A percentile compares a stretch with the other conserved stretches of the same genome.
Conservation (phyloP, 2,113 vertebrate species). For the Ptilonorhynchus violaceus region DNA sequence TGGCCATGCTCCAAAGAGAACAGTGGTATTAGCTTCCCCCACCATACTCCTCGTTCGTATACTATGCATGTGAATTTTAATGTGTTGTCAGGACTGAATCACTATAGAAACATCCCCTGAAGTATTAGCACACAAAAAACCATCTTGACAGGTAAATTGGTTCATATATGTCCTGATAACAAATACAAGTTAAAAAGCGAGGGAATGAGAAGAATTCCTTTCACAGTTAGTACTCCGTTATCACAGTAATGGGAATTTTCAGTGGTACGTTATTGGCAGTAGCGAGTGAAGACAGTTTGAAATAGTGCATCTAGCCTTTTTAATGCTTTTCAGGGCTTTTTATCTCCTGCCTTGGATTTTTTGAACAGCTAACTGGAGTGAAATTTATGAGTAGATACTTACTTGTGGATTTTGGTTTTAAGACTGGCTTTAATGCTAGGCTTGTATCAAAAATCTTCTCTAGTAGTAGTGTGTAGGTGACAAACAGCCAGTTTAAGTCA, state of each 20-base stretch:
- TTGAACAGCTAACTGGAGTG: background rate
- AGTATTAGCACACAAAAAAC: background rate
- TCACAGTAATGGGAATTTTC: background rate
- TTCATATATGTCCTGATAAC: background rate
- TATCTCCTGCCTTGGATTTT: background rate
- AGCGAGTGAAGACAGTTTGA: background rate
- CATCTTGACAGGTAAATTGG: background rate
- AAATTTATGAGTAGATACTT: background rate
- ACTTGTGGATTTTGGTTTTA: background rate
- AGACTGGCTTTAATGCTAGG: background rate
- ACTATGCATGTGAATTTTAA: background rate
- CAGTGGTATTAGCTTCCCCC: background rate
- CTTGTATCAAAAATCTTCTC: background rate
- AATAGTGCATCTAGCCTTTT: background rate
- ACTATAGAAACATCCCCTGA: background rate
- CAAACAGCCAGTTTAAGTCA: background rate
- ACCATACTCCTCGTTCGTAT: background rate
- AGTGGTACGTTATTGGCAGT: background rate
- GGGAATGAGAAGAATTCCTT: background rate
- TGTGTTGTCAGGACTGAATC: background rate
- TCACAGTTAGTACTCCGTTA: background rate
- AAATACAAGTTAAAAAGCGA: background rate
- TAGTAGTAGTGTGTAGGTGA: background rate
- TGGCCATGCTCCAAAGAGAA: background rate
- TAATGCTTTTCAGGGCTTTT: background rate